Evolutionary conservation across 2,113 vertebrate species (phyloP).

Genomic region (Hydrochoerus hydrochaeris): DNA sequence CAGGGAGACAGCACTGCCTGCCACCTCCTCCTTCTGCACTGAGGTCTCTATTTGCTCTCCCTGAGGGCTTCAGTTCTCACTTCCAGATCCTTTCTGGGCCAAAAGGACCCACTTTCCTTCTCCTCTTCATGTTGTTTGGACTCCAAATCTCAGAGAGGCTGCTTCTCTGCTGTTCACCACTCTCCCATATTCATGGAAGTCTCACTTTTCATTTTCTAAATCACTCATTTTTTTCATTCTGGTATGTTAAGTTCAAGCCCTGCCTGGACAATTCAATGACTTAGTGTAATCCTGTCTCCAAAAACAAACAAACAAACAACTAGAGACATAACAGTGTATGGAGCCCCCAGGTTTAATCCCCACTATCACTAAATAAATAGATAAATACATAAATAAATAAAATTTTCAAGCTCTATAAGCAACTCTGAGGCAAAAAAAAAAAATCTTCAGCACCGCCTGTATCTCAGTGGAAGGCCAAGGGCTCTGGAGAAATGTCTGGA

Average conservation of each 20-base stretch:
- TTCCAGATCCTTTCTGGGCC: neutral
- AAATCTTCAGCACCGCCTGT: neutral
- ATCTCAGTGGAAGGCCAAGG: neutral
- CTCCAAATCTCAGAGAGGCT: neutral
- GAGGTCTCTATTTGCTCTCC: neutral
- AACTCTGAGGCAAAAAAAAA: too few species aligned
- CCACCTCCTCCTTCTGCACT: neutral
- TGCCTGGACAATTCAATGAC: neutral
- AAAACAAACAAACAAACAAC: neutral
- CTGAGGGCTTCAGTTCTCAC: neutral
- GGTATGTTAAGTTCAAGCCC: neutral
- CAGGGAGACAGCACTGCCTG: neutral
- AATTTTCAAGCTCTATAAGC: neutral
- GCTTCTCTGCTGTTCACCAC: neutral
- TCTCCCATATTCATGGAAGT: neutral
- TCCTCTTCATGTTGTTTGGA: neutral
- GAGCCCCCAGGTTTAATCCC: neutral
- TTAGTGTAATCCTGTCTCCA: neutral
- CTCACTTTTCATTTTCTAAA: neutral
- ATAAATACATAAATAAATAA: neutral
- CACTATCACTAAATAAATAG: neutral
- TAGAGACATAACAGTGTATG: neutral
- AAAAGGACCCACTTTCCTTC: neutral
- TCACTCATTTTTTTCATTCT: neutral
- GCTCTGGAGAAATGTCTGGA: neutral